Conservation (phyloP, 2,888 invertebrate species). For the Diaphora mendica region DNA sequence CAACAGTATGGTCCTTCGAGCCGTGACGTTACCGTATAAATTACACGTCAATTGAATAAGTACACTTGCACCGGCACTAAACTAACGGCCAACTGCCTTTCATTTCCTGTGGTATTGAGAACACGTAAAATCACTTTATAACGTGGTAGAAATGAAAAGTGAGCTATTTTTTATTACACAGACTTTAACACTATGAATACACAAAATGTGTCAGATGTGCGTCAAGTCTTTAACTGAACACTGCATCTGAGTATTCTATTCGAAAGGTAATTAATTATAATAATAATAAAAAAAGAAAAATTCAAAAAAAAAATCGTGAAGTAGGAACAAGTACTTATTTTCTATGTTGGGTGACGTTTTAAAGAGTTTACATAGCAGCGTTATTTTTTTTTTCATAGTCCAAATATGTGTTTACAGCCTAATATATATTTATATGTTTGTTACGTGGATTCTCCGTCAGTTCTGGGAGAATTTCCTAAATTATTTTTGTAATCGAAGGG, state of each 20-base stretch:
- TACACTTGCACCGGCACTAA: background rate
- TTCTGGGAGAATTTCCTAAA: no score
- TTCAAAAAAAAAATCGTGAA: no score
- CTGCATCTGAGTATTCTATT: background rate
- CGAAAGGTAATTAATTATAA: no score
- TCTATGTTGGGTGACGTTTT: no score
- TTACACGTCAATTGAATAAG: background rate
- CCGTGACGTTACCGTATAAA: conserved; percentile 2
- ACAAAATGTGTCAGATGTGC: background rate
- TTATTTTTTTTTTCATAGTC: no score
- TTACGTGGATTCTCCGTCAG: no score
- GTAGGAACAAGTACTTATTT: no score
- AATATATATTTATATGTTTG: no score
- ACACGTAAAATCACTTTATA: background rate
- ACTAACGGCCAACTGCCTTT: background rate
- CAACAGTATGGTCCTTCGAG: background rate
- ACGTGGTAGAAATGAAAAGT: background rate
- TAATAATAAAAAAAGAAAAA: no score
- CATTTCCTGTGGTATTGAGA: background rate
- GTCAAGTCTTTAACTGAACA: background rate
- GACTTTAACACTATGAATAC: background rate
- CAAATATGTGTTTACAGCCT: no score
- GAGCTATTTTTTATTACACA: background rate
- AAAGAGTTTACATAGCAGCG: no score
- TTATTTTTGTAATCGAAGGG: no score